Conservation (phyloP, 2,888 invertebrate genomes). For the Yponomeuta sedellus region DNA sequence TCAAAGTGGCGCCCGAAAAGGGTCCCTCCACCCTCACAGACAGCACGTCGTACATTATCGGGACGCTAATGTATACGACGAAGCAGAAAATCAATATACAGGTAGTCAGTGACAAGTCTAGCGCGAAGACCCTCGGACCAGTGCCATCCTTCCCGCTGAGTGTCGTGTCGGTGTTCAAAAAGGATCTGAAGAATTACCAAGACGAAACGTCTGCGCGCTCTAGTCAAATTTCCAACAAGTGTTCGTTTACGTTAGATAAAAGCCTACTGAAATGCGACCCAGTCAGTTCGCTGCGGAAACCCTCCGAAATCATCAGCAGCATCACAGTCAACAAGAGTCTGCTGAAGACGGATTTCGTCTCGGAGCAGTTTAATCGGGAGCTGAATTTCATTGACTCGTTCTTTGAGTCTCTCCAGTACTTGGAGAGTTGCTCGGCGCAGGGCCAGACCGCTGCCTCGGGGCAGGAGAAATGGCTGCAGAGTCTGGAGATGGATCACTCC, state of each 20-base stretch:
- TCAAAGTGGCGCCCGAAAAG: slow-evolving; percentile 23
- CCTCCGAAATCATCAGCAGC: slow-evolving; percentile 65
- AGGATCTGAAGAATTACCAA: slow-evolving; percentile 37
- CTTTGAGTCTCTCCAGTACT: slow-evolving; percentile 65
- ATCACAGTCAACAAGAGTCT: slow-evolving; percentile 52
- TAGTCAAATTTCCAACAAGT: slow-evolving; percentile 9
- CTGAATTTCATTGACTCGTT: slow-evolving; percentile 70
- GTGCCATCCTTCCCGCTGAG: slow-evolving; percentile 50
- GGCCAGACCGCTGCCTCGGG: slow-evolving; percentile 43
- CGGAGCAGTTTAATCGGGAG: slow-evolving; percentile 65
- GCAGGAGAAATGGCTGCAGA: slow-evolving; percentile 41
- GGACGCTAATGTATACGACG: slow-evolving; percentile 61
- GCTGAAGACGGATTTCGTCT: slow-evolving; percentile 47
- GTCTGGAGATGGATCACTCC: slow-evolving; percentile 37
- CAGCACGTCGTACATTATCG: slow-evolving; percentile 51
- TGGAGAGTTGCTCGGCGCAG: slow-evolving; percentile 53
- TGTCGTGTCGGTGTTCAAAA: slow-evolving; percentile 57
- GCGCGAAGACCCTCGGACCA: slow-evolving; percentile 39
- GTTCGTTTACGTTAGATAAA: neutral
- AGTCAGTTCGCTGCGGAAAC: slow-evolving; percentile 33
- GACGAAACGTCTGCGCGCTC: slow-evolving; percentile 28
- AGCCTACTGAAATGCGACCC: neutral
- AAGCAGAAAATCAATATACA: slow-evolving; percentile 61
- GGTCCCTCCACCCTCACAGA: neutral
- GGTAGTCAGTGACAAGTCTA: slow-evolving; percentile 42